These are phyloP conservation scores for Xestia ashworthii DNA, from an alignment of 2,888 invertebrate genomes.

Conservation along the genomic window DNA sequence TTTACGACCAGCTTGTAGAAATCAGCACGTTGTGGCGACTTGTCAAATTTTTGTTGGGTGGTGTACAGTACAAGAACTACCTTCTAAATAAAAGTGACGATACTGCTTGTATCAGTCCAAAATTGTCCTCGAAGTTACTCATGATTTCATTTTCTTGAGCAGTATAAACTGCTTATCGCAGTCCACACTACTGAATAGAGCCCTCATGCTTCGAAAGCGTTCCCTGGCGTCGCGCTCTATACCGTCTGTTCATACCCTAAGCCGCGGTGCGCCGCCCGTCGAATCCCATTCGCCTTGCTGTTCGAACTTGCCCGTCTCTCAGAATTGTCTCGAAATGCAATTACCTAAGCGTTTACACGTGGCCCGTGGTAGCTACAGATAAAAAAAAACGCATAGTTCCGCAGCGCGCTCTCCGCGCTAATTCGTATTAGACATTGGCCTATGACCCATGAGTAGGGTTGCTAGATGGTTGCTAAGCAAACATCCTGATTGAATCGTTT, in stretches of 20 bases:
- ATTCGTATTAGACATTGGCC: slow-evolving; percentile 68
- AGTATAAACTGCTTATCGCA: not conserved
- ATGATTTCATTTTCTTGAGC: not conserved
- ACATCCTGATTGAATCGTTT: slow-evolving; percentile 51
- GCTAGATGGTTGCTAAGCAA: slow-evolving; percentile 59
- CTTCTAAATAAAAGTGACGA: not conserved
- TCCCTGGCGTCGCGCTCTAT: slow-evolving; percentile 26
- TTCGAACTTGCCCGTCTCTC: slow-evolving; percentile 48
- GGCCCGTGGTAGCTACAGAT: slow-evolving; percentile 54
- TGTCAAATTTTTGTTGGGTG: too few species aligned
- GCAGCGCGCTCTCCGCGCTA: slow-evolving; percentile 26
- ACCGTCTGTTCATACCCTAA: slow-evolving; percentile 25
- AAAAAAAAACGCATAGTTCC: slow-evolving; percentile 56
- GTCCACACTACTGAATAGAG: slow-evolving; percentile 10
- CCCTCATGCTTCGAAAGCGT: slow-evolving; percentile 1
- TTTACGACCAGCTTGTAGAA: too few species aligned
- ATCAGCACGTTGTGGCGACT: too few species aligned
- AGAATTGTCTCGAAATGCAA: slow-evolving; percentile 49
- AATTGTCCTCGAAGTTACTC: not conserved
- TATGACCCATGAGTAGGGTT: slow-evolving; percentile 62
- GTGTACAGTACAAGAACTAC: not conserved
- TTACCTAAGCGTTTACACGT: slow-evolving; percentile 61
- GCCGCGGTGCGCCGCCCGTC: slow-evolving; percentile 19
- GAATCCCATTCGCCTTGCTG: slow-evolving; percentile 51
- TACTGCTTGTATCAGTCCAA: not conserved